Evolutionary conservation across 2,888 invertebrate species (phyloP).

Genomic region (Coleophora deauratella): DNA sequence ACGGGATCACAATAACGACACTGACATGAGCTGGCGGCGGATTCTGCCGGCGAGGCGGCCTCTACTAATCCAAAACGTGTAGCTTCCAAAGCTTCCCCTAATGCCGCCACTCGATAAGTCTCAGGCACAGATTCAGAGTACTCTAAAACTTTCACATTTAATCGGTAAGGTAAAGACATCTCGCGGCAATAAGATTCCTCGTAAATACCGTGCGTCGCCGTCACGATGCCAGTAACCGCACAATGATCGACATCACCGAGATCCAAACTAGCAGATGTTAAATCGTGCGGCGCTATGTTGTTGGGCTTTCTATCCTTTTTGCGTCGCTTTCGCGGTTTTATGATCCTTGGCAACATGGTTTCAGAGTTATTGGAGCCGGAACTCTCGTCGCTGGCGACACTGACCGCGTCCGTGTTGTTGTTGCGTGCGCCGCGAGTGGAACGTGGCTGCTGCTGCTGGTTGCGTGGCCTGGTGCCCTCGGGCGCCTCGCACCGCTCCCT

Average conservation of each 20-base stretch:
- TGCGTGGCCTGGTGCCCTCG: conserved; percentile 55
- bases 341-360: conserved; percentile 88
- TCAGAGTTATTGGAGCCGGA: conserved; percentile 78
- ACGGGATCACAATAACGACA: conserved; percentile 85
- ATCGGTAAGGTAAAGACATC: conserved; percentile 63
- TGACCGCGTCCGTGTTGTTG: conserved; percentile 78
- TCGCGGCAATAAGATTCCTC: conserved; percentile 67
- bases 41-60: conserved; percentile 60
- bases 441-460: conserved; percentile 59
- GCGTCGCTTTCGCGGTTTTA: conserved; percentile 90
- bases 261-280: conserved; percentile 50
- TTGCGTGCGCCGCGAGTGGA: conserved; percentile 53
- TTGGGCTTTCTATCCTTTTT: conserved; percentile 90
- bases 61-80: conserved; percentile 59
- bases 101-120: conserved; percentile 65
- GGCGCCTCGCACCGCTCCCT: conserved; percentile 52
- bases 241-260: conserved; percentile 63
- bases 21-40: conserved; percentile 76
- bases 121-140: conserved; percentile 55
- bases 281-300: conserved; percentile 63
- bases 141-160: conserved; percentile 59
- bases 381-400: conserved; percentile 86
- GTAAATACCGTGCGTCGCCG: conserved; percentile 49
- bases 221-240: conserved; percentile 47
- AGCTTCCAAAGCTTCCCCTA: conserved; percentile 68